A percentile compares a stretch with the other conserved stretches of the same genome.
Conservation (phyloP, 2,888 invertebrate genomes). For the Drosophila diplacantha region DNA sequence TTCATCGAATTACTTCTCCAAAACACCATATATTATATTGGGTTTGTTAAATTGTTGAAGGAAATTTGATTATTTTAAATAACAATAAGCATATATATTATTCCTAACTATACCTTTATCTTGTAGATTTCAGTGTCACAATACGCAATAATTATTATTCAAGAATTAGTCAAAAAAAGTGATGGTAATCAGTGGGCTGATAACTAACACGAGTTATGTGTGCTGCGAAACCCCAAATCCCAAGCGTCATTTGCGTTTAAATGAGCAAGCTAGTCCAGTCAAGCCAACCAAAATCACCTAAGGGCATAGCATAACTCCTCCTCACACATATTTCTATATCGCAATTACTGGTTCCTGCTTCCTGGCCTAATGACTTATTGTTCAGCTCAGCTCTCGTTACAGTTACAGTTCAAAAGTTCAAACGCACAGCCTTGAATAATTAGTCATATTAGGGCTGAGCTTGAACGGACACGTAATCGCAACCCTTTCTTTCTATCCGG, state of each 20-base stretch:
- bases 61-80: too few relatives aligned
- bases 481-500: conserved; percentile 28
- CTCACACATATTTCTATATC: conserved; percentile 8
- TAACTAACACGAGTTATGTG: conserved; percentile 22
- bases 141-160: neutral
- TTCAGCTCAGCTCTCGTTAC: conserved; percentile 35
- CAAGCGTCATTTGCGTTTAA: conserved; percentile 68
- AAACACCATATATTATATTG: too few relatives aligned
- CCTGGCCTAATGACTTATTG: conserved; percentile 67
- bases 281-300: conserved; percentile 3
- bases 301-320: conserved; percentile 11
- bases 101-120: too few relatives aligned
- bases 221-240: conserved; percentile 44
- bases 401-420: conserved; percentile 56
- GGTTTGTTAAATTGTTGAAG: too few relatives aligned
- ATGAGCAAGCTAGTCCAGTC: conserved; percentile 46
- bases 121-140: neutral
- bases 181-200: conserved; percentile 47
- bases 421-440: conserved; percentile 60
- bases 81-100: too few relatives aligned
- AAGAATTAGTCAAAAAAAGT: conserved; percentile 1
- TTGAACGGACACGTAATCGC: conserved; percentile 15
- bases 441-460: conserved; percentile 56
- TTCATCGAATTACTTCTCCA: neutral
- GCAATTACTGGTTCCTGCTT: conserved; percentile 12